Base-by-base conservation (phyloP, 2,888 invertebrate genomes). In the Eilema caniola region DNA sequence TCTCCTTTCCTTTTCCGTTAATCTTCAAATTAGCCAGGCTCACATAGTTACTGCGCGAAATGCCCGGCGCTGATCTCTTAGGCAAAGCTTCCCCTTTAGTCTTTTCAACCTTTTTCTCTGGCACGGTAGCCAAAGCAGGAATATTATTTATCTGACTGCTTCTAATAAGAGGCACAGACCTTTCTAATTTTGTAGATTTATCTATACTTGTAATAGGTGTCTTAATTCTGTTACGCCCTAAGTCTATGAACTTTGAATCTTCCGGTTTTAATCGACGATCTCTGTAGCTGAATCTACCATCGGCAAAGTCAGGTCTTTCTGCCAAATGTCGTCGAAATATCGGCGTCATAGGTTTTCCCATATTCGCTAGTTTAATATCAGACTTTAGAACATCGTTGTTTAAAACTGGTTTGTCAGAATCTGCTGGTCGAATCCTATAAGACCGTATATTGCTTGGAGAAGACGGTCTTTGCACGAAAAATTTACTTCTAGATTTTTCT, bases 291-390 rank as follows among this genome's bases (percentile, higher is more conserved):
- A 89, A 95, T 25, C 95, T 79, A 0, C 90, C 92, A 71, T 93
- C 94, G 0, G 88, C 90, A 72, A 92, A 91, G 11, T 92, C 92
- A 0, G 91, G 86, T 64, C 81, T 86, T 2, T 93, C 93, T 0
- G 87, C 86, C 0, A 88, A 61, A 71, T 92, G 91, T 8, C 95
- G 76, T 7, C 94, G 84, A 80, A 95, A 94, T 74, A 93, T 92
- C 0, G 95, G 95, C 10, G 95, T 95, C 94, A 95, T 93, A 0
- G 95, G 95, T 68, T 94, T 95, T 0, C 95, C 95, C 83, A 93
- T 71, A 62, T 89, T 91, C 0, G 95, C 94, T 5, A 95, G 75
- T 64, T 95, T 95, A 0, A 94, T 66, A 71, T 95, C 95, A 16
- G 89, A 92, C 64, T 94, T 91, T 0, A 95, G 70, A 0, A 95